phyloP scores from a whole-genome alignment of 2,888 invertebrate species.

The Stenodera caucasica region DNA sequence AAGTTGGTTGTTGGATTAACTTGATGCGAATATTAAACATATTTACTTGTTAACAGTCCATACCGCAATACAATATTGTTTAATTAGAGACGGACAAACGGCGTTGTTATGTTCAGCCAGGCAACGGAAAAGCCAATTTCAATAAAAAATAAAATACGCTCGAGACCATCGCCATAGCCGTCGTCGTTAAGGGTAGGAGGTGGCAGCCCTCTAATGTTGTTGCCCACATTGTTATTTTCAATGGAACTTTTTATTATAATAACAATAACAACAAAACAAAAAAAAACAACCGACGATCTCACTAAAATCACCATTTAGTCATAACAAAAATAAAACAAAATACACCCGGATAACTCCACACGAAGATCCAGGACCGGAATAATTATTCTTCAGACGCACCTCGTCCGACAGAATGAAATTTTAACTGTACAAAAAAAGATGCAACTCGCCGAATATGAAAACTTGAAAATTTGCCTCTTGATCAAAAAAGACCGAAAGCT shows the following conservation, averaged over 20 bases:
- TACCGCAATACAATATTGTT: slow-evolving; percentile 41
- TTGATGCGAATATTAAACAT: slow-evolving; percentile 42
- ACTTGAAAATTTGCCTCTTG: no score
- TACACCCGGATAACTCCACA: no score
- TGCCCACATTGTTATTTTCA: slow-evolving; percentile 4
- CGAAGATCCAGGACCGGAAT: no score
- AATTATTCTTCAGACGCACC: no score
- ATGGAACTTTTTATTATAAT: slow-evolving; percentile 1
- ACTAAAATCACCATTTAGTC: neutral
- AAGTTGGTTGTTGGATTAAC: slow-evolving; percentile 34
- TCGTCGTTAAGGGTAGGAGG: slow-evolving; percentile 19
- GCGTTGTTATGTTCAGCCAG: slow-evolving; percentile 32
- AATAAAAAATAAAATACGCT: slow-evolving; percentile 42
- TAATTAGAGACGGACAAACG: slow-evolving; percentile 42
- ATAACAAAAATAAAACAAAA: neutral
- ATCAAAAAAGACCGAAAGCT: no score
- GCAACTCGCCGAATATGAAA: no score
- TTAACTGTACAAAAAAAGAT: no score
- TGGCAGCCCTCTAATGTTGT: neutral
- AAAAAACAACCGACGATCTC: neutral
- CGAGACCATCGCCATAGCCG: slow-evolving; percentile 29
- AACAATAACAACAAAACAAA: neutral
- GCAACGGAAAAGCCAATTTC: slow-evolving; percentile 39
- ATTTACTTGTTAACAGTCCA: slow-evolving; percentile 41
- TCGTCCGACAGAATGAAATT: no score